phyloP scores from a whole-genome alignment of 2,113 vertebrate genomes.

The Phalacrocorax brasilianus region DNA sequence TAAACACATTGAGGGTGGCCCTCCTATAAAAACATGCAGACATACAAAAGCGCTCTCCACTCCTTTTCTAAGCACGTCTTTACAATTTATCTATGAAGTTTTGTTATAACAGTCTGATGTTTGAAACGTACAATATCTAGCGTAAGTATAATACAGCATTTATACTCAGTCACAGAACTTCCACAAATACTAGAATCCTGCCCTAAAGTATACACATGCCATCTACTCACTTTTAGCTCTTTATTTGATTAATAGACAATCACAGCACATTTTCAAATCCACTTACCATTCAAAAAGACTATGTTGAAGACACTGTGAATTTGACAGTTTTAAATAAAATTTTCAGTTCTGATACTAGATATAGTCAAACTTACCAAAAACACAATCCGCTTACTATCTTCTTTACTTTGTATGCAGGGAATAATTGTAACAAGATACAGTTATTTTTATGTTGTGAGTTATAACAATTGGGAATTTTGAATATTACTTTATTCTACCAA shows the following conservation, averaged over 20 bases:
- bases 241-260: neutral
- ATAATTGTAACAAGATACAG: neutral
- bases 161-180: neutral
- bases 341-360: neutral
- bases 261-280: neutral
- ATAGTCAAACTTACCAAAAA: neutral
- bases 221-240: neutral
- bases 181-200: neutral
- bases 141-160: neutral
- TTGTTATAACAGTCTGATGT: neutral
- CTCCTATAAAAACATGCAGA: neutral
- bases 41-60: neutral
- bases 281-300: neutral
- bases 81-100: neutral
- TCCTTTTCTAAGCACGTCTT: neutral
- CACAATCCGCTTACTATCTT: neutral
- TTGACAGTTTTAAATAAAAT: neutral
- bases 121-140: neutral
- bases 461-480: neutral
- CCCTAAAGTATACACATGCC: neutral
- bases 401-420: neutral
- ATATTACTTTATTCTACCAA: neutral
- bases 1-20: conserved; percentile 14
- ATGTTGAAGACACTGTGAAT: neutral
- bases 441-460: neutral